phyloP scores from a whole-genome alignment of 2,888 invertebrate genomes.

The Athalia rosae region DNA sequence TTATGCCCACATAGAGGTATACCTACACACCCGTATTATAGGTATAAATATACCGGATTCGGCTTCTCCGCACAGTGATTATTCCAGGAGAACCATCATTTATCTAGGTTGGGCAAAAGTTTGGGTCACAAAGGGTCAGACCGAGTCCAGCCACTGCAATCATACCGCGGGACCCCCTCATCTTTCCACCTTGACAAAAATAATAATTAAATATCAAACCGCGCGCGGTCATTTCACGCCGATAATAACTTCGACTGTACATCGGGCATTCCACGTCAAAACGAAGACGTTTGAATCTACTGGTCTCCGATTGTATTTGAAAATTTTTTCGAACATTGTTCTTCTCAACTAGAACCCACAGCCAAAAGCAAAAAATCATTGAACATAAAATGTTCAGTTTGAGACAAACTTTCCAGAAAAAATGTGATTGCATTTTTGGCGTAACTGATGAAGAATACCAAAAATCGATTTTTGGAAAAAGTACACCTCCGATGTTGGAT shows the following conservation, averaged over 20 bases:
- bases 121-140: conserved; percentile 40
- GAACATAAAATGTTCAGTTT: no score
- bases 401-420: no score
- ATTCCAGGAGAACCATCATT: conserved; percentile 43
- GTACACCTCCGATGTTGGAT: no score
- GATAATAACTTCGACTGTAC: not conserved
- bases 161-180: conserved; percentile 42
- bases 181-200: conserved; percentile 43
- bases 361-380: no score
- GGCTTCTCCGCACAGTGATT: conserved; percentile 30
- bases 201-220: conserved; percentile 39
- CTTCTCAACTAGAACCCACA: no score
- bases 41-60: not conserved
- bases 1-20: conserved; percentile 19
- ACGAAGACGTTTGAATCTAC: no score
- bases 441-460: no score
- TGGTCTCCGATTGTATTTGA: no score
- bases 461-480: no score
- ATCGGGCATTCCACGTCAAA: no score
- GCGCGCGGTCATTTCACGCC: conserved; percentile 35
- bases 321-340: no score
- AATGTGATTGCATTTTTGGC: no score
- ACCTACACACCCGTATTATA: not conserved
- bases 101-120: conserved; percentile 39
- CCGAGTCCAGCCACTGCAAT: conserved; percentile 43